Conservation (phyloP, 1,140 invertebrate species). For the Augochlora pura region DNA sequence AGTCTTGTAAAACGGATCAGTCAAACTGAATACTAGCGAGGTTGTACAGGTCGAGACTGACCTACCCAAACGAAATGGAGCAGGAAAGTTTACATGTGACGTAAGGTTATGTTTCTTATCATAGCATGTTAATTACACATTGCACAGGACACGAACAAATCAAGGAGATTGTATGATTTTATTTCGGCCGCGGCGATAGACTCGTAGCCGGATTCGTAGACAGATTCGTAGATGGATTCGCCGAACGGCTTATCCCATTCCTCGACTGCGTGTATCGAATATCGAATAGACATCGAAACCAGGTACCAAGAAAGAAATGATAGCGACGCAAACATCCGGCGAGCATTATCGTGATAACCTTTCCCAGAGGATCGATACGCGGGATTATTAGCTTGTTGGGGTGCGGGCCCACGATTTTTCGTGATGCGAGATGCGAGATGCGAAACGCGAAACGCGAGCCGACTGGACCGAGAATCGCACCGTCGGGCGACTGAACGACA, state of each 20-base stretch:
- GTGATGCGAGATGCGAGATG: not conserved
- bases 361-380: not conserved
- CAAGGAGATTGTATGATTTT: no score
- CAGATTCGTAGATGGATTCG: not conserved
- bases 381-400: not conserved
- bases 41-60: no score
- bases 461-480: not conserved
- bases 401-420: not conserved
- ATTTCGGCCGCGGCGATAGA: no score
- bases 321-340: not conserved
- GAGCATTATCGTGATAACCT: slow-evolving; percentile 2
- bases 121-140: no score
- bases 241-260: slow-evolving; percentile 8
- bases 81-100: no score
- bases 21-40: no score
- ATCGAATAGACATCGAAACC: not conserved
- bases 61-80: no score
- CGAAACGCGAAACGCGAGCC: no score
- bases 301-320: slow-evolving; percentile 2
- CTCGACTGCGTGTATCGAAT: not conserved
- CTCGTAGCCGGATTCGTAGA: not conserved
- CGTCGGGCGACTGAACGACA: no score
- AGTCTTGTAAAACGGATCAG: no score
- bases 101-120: no score
- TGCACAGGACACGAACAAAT: no score